Evolutionary conservation across 2,888 invertebrate species (phyloP).

Genomic region (Allolobophora icterica): DNA sequence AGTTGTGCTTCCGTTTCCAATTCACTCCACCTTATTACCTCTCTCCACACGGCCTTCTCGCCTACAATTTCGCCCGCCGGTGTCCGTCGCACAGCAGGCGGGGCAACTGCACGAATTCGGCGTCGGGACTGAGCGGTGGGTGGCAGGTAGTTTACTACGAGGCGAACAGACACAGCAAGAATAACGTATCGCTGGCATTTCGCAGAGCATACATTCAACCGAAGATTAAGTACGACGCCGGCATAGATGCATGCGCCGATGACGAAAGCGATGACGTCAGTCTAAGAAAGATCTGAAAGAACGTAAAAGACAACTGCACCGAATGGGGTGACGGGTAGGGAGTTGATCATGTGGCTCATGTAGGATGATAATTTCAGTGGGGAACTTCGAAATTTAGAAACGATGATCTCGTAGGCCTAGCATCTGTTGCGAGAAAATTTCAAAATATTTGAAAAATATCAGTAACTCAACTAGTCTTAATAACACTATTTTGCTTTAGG

Average conservation of each 20-base stretch:
- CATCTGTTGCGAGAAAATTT: background rate
- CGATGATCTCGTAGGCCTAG: background rate
- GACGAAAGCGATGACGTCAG: background rate
- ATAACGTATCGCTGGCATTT: conserved; percentile 34
- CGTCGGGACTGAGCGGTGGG: background rate
- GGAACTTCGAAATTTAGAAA: background rate
- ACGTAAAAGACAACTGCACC: background rate
- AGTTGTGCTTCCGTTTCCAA: conserved; percentile 33
- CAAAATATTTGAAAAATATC: background rate
- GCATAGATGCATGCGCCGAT: conserved; percentile 27
- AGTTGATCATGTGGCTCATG: background rate
- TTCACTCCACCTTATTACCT: background rate
- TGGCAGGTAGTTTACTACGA: conserved; percentile 34
- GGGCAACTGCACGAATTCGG: background rate
- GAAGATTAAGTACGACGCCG: conserved; percentile 32
- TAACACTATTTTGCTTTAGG: background rate
- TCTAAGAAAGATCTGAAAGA: background rate
- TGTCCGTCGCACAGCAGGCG: background rate
- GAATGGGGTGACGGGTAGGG: background rate
- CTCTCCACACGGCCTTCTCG: conserved; percentile 35
- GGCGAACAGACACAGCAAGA: conserved; percentile 6
- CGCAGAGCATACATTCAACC: conserved; percentile 37
- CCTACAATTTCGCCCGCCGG: conserved; percentile 33
- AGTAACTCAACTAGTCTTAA: background rate
- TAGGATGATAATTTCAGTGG: background rate